These are phyloP conservation scores for Paedocypris micromegethes DNA, from an alignment of 2,797 vertebrate genomes.

Conservation along the genomic window DNA sequence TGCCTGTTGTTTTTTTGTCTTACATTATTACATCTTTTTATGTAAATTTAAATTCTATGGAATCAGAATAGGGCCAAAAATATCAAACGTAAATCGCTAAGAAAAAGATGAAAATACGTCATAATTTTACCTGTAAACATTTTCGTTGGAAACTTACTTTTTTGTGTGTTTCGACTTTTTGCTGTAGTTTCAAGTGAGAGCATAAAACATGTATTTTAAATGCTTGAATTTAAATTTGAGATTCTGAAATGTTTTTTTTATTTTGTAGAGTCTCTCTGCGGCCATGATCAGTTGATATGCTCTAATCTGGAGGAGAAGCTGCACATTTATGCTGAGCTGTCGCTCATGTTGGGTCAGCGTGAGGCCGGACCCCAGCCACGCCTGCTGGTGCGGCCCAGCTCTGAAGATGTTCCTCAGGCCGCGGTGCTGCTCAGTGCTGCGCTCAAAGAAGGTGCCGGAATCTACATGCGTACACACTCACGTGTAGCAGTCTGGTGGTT, in stretches of 20 bases:
- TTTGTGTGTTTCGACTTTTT: too few relatives aligned
- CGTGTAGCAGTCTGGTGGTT: background rate
- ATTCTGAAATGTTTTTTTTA: background rate
- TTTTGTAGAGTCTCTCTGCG: conserved; percentile 75
- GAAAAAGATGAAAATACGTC: too few relatives aligned
- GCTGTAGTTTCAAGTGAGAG: too few relatives aligned
- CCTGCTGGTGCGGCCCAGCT: conserved; percentile 77
- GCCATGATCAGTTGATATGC: conserved; percentile 88
- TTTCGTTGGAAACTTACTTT: too few relatives aligned
- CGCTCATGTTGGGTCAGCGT: conserved; percentile 56
- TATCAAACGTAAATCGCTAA: too few relatives aligned
- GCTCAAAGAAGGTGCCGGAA: conserved; percentile 76
- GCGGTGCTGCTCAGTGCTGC: conserved; percentile 75
- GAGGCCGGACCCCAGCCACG: conserved; percentile 63
- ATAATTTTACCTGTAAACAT: too few relatives aligned
- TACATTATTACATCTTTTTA: too few relatives aligned
- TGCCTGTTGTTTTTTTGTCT: too few relatives aligned
- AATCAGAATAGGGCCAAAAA: too few relatives aligned
- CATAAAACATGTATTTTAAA: too few relatives aligned
- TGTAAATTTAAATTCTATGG: too few relatives aligned
- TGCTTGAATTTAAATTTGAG: too few relatives aligned
- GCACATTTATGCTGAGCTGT: conserved; percentile 74
- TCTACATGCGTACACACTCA: background rate
- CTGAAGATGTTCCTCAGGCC: conserved; percentile 78
- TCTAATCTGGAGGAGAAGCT: conserved; percentile 87